These are phyloP conservation scores for Penaeus japonicus DNA, from an alignment of 1,140 invertebrate species.

Conservation along the genomic window DNA sequence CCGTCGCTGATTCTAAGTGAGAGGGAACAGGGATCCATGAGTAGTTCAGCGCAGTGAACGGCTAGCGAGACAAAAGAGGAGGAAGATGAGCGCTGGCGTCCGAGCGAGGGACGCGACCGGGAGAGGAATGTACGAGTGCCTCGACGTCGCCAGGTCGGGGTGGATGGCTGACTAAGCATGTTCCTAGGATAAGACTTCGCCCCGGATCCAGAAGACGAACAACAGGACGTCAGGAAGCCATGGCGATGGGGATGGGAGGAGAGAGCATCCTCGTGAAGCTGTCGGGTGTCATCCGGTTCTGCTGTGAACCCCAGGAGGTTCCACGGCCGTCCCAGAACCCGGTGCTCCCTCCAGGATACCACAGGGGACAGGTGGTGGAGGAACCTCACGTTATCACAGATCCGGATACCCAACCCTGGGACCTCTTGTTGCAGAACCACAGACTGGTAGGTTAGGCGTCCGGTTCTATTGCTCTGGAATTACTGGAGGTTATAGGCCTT, in stretches of 20 bases:
- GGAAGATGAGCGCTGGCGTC: too few species aligned
- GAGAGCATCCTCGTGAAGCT: constrained; percentile 17
- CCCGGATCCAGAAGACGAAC: too few species aligned
- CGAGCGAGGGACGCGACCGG: too few species aligned
- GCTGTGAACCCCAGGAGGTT: neutral
- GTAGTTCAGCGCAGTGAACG: too few species aligned
- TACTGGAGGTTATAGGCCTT: neutral
- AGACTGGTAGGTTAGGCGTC: neutral
- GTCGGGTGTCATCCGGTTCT: neutral
- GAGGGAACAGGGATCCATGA: too few species aligned
- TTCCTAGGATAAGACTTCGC: too few species aligned
- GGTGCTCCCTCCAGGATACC: neutral
- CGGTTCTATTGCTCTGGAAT: neutral
- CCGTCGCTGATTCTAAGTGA: too few species aligned
- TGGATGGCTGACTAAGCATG: too few species aligned
- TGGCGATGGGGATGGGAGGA: neutral
- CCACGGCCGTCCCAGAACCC: neutral
- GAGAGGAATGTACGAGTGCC: too few species aligned
- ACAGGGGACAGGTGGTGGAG: neutral
- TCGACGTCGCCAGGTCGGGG: too few species aligned
- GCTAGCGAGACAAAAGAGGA: too few species aligned
- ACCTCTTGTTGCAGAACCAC: neutral
- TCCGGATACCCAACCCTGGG: neutral
- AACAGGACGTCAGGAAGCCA: neutral
- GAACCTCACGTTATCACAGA: neutral